Conservation (phyloP, 1,140 invertebrate genomes). For the Amphibalanus amphitrite region DNA sequence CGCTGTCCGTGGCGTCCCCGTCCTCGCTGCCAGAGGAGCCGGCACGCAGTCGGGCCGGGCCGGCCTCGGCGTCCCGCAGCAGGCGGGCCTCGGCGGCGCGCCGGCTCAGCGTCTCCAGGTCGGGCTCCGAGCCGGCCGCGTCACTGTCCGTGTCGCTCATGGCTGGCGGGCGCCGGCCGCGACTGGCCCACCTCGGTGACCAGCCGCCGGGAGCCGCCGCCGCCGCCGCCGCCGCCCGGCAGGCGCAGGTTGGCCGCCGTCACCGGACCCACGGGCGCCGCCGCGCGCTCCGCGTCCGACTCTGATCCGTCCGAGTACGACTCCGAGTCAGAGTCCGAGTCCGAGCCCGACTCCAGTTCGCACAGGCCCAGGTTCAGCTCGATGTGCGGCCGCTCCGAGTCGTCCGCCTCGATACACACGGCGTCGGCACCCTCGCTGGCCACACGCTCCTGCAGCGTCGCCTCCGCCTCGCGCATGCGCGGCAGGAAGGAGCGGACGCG, state of each 20-base stretch:
- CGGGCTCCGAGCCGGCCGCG: background rate
- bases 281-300: background rate
- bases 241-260: background rate
- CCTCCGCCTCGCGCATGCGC: background rate
- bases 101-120: background rate
- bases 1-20: background rate
- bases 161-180: background rate
- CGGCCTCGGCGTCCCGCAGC: background rate
- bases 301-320: background rate
- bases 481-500: background rate
- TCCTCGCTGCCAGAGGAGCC: background rate
- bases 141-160: background rate
- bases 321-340: too few species aligned
- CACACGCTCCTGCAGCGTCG: background rate
- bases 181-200: background rate
- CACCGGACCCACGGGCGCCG: background rate
- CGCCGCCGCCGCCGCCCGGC: too few species aligned
- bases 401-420: background rate
- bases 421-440: background rate
- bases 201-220: background rate
- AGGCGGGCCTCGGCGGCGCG: background rate
- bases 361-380: background rate
- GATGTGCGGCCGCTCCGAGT: background rate
- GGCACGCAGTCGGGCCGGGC: too few species aligned
- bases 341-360: background rate